phyloP scores from a whole-genome alignment of 2,888 invertebrate species.

The Spilarctia lutea region DNA sequence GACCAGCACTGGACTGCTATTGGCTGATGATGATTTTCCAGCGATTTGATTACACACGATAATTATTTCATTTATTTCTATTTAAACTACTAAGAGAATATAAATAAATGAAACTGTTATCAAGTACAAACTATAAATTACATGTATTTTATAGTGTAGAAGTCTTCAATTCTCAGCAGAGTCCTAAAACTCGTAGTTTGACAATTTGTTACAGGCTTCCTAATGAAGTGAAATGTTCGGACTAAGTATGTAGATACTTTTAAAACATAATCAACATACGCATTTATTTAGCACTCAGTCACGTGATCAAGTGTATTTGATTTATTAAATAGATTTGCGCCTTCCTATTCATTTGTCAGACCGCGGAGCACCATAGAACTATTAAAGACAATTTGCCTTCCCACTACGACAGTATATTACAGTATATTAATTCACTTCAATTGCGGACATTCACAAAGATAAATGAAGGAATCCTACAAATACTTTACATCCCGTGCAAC shows the following conservation, averaged over 20 bases:
- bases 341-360: neutral
- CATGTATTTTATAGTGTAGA: too few species aligned
- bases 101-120: too few species aligned
- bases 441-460: too few species aligned
- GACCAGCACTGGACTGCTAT: too few species aligned
- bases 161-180: neutral
- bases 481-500: neutral
- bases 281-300: neutral
- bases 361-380: neutral
- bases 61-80: neutral
- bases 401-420: too few species aligned
- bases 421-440: too few species aligned
- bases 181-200: too few species aligned
- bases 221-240: neutral
- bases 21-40: too few species aligned
- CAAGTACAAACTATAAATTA: too few species aligned
- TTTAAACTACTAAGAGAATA: neutral
- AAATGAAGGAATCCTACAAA: neutral
- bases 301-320: neutral
- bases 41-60: neutral
- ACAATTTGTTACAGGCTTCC: neutral
- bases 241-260: too few species aligned
- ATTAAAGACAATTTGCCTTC: neutral
- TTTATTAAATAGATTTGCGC: neutral
- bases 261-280: too few species aligned